A percentile compares a stretch with the other conserved stretches of the same genome.
These are phyloP conservation scores for Cerastis leucographa DNA, from an alignment of 2,888 invertebrate genomes.

Conservation along the genomic window DNA sequence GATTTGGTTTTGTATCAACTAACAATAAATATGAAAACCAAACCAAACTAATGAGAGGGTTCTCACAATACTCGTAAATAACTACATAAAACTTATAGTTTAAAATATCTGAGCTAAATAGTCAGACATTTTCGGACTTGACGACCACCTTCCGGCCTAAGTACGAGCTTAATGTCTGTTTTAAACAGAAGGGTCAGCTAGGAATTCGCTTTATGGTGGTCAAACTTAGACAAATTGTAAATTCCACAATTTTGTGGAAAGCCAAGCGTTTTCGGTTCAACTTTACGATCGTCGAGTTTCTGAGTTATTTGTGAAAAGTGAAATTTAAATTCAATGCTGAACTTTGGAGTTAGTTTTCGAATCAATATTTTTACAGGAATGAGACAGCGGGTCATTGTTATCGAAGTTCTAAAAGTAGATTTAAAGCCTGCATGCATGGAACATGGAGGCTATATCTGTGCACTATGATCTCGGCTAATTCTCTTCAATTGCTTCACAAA, in stretches of 20 bases:
- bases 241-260: not conserved
- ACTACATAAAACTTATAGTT: conserved; percentile 75
- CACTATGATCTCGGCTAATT: not conserved
- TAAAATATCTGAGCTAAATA: conserved; percentile 34
- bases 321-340: not conserved
- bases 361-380: not conserved
- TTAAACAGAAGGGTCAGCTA: conserved; percentile 14
- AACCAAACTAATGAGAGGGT: conserved; percentile 46
- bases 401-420: not conserved
- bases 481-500: not conserved
- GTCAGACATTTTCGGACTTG: conserved; percentile 7
- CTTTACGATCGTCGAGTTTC: not conserved
- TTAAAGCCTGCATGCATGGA: not conserved
- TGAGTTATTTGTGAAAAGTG: not conserved
- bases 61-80: conserved; percentile 72
- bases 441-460: not conserved
- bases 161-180: not conserved
- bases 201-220: conserved; percentile 7
- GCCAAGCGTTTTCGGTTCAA: not conserved
- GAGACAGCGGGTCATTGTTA: not conserved
- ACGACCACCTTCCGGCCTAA: conserved; percentile 6
- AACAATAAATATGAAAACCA: conserved; percentile 64
- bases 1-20: conserved; percentile 73
- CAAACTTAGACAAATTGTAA: not conserved
- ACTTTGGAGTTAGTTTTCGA: not conserved